A percentile compares a stretch with the other conserved stretches of the same genome.
Conservation (phyloP, 2,113 vertebrate genomes). For the Epinephelus cyanopodus region DNA sequence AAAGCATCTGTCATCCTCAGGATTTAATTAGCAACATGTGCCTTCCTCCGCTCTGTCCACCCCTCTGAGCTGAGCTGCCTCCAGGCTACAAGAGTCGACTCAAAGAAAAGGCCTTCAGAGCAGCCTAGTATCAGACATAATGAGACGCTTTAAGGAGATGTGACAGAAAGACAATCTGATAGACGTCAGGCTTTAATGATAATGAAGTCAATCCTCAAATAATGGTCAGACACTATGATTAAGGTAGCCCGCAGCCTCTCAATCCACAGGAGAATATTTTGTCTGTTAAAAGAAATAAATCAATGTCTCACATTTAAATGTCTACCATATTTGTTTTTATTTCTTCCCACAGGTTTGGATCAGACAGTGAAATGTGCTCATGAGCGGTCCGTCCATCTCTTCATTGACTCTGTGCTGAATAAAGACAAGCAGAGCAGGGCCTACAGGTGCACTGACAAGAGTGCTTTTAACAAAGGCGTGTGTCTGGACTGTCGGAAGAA, state of each 20-base stretch:
- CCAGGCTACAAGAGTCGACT: constrained; percentile 56
- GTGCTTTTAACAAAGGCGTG: constrained; percentile 89
- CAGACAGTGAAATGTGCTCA: constrained; percentile 96
- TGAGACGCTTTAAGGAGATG: constrained; percentile 44
- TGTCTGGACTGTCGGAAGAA: constrained; percentile 92
- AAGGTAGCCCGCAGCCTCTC: background rate
- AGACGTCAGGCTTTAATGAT: constrained; percentile 44
- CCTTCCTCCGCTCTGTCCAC: constrained; percentile 46
- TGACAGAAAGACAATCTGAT: constrained; percentile 53
- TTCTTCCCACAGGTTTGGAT: constrained; percentile 86
- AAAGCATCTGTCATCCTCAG: constrained; percentile 77
- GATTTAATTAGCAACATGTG: constrained; percentile 77
- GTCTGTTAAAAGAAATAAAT: too few relatives aligned
- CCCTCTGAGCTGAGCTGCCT: constrained; percentile 63
- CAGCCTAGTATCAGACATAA: constrained; percentile 38
- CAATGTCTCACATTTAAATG: background rate
- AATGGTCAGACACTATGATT: constrained; percentile 29
- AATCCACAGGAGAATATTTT: constrained; percentile 1
- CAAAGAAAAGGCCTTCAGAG: constrained; percentile 47
- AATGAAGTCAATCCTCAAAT: constrained; percentile 43
- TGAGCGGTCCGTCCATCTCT: constrained; percentile 93
- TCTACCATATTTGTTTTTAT: background rate
- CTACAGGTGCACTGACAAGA: constrained; percentile 90
- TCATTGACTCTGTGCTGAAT: constrained; percentile 93
- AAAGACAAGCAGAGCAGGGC: constrained; percentile 87